These are phyloP conservation scores for Chaenodraco wilsoni DNA, from an alignment of 2,797 vertebrate species.

Conservation along the genomic window DNA sequence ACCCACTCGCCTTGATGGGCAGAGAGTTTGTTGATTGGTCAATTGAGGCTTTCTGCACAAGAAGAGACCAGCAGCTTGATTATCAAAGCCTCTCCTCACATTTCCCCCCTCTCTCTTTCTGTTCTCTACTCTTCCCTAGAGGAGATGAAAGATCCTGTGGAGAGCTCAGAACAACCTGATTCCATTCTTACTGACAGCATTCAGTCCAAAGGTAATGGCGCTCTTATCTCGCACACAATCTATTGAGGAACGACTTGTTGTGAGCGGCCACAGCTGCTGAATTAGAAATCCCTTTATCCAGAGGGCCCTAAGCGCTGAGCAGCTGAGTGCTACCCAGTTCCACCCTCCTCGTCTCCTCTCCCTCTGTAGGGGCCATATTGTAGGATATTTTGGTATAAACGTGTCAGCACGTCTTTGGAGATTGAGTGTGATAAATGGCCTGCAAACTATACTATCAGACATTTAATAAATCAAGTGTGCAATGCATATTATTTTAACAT, in stretches of 20 bases:
- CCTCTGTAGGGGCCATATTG: constrained; percentile 46
- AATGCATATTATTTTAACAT: constrained; percentile 74
- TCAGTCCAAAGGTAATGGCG: constrained; percentile 84
- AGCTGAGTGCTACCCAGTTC: constrained; percentile 58
- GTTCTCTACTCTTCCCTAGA: constrained; percentile 53
- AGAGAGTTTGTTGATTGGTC: constrained; percentile 26
- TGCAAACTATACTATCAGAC: constrained; percentile 74
- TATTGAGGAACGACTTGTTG: constrained; percentile 69
- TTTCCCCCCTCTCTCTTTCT: constrained; percentile 9
- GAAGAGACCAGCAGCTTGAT: constrained; percentile 21
- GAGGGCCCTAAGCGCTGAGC: constrained; percentile 54
- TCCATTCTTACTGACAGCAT: constrained; percentile 75
- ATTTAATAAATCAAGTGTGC: constrained; percentile 84
- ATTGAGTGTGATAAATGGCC: constrained; percentile 84
- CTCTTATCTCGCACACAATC: constrained; percentile 50
- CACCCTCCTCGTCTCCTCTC: constrained; percentile 40
- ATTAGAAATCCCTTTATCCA: constrained; percentile 69
- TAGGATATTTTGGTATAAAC: constrained; percentile 71
- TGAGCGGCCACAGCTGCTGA: constrained; percentile 74
- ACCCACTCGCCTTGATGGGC: constrained; percentile 26
- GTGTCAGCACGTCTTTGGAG: constrained; percentile 77
- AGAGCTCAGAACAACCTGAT: constrained; percentile 71
- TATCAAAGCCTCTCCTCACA: constrained; percentile 21
- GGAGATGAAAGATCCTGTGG: constrained; percentile 70
- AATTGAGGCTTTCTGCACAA: constrained; percentile 36